A percentile compares a stretch with the other conserved stretches of the same genome.
phyloP scores from a whole-genome alignment of 2,113 vertebrate genomes.

The Anoura caudifer region DNA sequence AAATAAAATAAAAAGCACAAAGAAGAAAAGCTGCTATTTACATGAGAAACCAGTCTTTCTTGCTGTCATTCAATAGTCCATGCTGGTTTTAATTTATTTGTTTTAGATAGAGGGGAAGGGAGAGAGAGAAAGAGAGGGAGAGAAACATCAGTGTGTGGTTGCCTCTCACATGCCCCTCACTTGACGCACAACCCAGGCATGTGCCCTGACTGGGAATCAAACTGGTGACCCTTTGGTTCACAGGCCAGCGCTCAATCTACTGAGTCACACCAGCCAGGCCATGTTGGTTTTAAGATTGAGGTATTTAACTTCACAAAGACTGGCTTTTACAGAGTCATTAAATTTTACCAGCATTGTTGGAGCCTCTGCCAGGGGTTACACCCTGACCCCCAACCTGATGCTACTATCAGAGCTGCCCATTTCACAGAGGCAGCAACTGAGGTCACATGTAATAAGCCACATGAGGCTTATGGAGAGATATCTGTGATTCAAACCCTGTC shows the following conservation, averaged over 20 bases:
- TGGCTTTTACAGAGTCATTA: conserved; percentile 19
- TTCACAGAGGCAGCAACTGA: neutral
- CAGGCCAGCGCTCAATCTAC: too few relatives aligned
- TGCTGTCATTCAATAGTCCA: neutral
- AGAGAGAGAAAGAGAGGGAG: too few relatives aligned
- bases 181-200: too few relatives aligned
- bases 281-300: conserved; percentile 43
- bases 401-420: neutral
- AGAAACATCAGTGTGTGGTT: too few relatives aligned
- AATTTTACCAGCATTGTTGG: neutral
- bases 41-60: conserved; percentile 29
- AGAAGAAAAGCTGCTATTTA: conserved; percentile 32
- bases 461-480: neutral
- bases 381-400: neutral
- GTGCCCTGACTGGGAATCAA: too few relatives aligned
- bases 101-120: too few relatives aligned
- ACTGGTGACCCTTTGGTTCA: too few relatives aligned
- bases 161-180: too few relatives aligned
- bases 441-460: neutral
- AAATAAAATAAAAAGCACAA: neutral
- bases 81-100: conserved; percentile 26
- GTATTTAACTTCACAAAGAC: conserved; percentile 41
- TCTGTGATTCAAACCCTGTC: neutral
- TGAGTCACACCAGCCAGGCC: neutral
- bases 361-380: neutral